Conservation (phyloP, 2,113 vertebrate genomes). For the Notarius quadriscutis region DNA sequence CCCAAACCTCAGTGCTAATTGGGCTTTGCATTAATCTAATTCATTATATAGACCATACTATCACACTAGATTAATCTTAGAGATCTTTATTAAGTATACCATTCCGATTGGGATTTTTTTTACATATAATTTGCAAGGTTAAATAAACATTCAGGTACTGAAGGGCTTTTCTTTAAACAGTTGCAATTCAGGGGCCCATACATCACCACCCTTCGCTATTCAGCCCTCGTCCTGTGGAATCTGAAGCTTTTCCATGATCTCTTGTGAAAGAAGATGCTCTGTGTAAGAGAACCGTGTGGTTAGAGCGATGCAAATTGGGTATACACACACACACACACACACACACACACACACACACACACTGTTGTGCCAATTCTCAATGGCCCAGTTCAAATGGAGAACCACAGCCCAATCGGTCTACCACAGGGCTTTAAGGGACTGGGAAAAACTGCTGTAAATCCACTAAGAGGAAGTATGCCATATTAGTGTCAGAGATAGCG, state of each 20-base stretch:
- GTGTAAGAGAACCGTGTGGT: conserved; percentile 32
- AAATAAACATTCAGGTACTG: conserved; percentile 38
- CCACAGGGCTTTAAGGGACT: conserved; percentile 14
- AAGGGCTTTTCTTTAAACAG: conserved; percentile 28
- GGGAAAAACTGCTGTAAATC: not conserved
- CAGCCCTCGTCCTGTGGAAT: conserved; percentile 30
- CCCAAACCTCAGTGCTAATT: conserved; percentile 8
- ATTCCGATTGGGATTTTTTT: not conserved
- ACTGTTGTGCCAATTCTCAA: not conserved
- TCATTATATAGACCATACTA: conserved; percentile 6
- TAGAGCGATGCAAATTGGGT: conserved; percentile 27
- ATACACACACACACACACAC: not conserved
- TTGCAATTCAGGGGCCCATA: conserved; percentile 33
- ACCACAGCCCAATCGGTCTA: conserved; percentile 22
- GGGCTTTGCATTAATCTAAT: not conserved
- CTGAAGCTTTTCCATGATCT: conserved; percentile 41
- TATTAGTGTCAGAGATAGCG: not conserved
- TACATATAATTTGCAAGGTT: not conserved
- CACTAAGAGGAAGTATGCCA: not conserved
- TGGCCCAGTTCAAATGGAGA: not conserved
- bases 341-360: conserved; percentile 4
- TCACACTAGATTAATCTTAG: conserved; percentile 1
- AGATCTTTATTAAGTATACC: not conserved
- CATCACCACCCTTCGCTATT: conserved; percentile 35
- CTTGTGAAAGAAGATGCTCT: conserved; percentile 30